Percentiles rank a stretch among this genome's conserved stretches.
phyloP scores from a whole-genome alignment of 1,140 invertebrate genomes.

The Drosophila pallidifrons region DNA sequence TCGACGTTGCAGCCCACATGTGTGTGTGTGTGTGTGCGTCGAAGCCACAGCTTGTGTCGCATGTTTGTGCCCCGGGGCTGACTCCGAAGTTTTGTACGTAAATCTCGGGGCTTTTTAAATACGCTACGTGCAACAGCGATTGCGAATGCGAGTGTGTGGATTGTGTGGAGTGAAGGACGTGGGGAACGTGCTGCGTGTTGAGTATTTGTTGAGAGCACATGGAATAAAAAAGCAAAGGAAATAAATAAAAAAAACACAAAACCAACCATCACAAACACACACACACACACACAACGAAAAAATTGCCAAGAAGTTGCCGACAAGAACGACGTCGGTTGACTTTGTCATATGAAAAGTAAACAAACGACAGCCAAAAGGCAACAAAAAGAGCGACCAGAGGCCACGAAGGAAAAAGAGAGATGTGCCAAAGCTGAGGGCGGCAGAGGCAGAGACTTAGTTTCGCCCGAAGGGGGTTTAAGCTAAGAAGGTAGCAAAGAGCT shows the following conservation, averaged over 20 bases:
- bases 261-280: neutral
- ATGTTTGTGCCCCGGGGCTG: conserved; percentile 46
- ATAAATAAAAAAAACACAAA: conserved; percentile 37
- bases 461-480: neutral
- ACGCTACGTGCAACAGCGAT: conserved; percentile 68
- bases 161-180: conserved; percentile 20
- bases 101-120: conserved; percentile 77
- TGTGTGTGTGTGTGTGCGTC: conserved; percentile 26
- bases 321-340: conserved; percentile 73
- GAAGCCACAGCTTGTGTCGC: conserved; percentile 38
- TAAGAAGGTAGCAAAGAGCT: neutral
- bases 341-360: conserved; percentile 83
- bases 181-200: conserved; percentile 71
- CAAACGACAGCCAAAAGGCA: conserved; percentile 79
- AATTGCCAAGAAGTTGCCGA: conserved; percentile 76
- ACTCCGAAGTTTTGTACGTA: conserved; percentile 69
- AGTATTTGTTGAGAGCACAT: conserved; percentile 63
- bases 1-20: conserved; percentile 27
- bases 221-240: conserved; percentile 32
- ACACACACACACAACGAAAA: conserved; percentile 19
- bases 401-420: conserved; percentile 15
- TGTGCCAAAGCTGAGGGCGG: conserved; percentile 5
- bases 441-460: conserved; percentile 38
- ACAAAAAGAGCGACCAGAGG: conserved; percentile 43
- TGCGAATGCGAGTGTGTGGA: conserved; percentile 34